Conservation (phyloP, 1,140 invertebrate genomes). For the Pygmarrhopalites habei region DNA sequence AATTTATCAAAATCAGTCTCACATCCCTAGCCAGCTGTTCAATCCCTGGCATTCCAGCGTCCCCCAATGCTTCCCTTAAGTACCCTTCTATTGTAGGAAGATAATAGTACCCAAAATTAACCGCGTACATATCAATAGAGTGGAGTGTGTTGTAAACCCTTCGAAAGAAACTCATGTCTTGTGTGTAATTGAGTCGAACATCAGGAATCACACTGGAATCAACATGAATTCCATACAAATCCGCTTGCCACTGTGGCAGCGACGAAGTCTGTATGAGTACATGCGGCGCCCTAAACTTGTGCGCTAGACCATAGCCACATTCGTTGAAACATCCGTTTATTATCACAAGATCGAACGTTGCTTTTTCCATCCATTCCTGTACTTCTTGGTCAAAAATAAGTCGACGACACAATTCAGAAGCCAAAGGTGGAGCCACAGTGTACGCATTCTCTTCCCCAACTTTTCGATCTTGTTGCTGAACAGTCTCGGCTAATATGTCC, state of each 20-base stretch:
- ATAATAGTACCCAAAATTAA: background rate
- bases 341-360: slow-evolving; percentile 31
- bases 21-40: slow-evolving; percentile 11
- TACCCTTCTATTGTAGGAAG: slow-evolving; percentile 12
- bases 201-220: slow-evolving; percentile 31
- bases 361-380: slow-evolving; percentile 14
- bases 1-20: slow-evolving; percentile 27
- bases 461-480: no score
- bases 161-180: slow-evolving; percentile 16
- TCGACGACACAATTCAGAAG: no score
- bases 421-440: no score
- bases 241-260: background rate
- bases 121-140: slow-evolving; percentile 3
- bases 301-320: slow-evolving; percentile 27
- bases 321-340: slow-evolving; percentile 35
- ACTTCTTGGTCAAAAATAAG: no score
- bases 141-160: slow-evolving; percentile 10
- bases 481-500: no score
- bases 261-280: slow-evolving; percentile 21
- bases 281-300: slow-evolving; percentile 15
- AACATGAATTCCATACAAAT: slow-evolving; percentile 23
- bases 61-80: slow-evolving; percentile 4
- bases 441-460: no score
- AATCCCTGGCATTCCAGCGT: slow-evolving; percentile 1
- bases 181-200: background rate